These are phyloP conservation scores for Drosophila stalkeri DNA, from an alignment of 2,888 invertebrate species.

Conservation along the genomic window DNA sequence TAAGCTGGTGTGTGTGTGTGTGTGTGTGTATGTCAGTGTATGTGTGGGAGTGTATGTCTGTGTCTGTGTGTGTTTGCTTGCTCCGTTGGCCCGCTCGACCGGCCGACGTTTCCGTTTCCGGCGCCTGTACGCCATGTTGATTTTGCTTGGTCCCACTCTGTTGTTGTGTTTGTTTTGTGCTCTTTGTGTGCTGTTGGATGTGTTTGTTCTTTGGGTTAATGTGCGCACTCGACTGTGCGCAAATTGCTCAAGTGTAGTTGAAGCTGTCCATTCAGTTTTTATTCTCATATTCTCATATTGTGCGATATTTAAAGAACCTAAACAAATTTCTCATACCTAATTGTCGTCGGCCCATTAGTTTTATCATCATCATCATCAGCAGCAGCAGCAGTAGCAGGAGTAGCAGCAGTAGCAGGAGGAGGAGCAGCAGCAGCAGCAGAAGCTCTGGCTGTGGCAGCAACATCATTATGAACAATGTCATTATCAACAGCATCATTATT, in stretches of 20 bases:
- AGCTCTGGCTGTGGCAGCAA: slow-evolving; percentile 6
- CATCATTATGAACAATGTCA: slow-evolving; percentile 39
- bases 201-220: slow-evolving; percentile 72
- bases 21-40: neutral
- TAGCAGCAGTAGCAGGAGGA: slow-evolving; percentile 15
- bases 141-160: slow-evolving; percentile 59
- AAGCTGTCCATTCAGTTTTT: slow-evolving; percentile 61
- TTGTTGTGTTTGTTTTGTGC: slow-evolving; percentile 36
- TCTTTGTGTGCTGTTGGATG: slow-evolving; percentile 16
- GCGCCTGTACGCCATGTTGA: slow-evolving; percentile 76
- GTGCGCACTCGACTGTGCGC: slow-evolving; percentile 81
- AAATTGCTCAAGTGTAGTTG: slow-evolving; percentile 81
- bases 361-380: slow-evolving; percentile 59
- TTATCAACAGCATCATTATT: slow-evolving; percentile 36
- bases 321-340: slow-evolving; percentile 66
- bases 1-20: slow-evolving; percentile 25
- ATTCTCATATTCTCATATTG: slow-evolving; percentile 32
- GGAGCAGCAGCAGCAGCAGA: neutral
- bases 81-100: slow-evolving; percentile 54
- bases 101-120: slow-evolving; percentile 81
- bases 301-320: slow-evolving; percentile 47
- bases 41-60: neutral
- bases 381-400: slow-evolving; percentile 3
- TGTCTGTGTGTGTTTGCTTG: slow-evolving; percentile 16
- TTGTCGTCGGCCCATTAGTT: slow-evolving; percentile 73